Evolutionary conservation across 2,797 vertebrate genomes (phyloP).

Genomic region (Pseudochirops cupreus): DNA sequence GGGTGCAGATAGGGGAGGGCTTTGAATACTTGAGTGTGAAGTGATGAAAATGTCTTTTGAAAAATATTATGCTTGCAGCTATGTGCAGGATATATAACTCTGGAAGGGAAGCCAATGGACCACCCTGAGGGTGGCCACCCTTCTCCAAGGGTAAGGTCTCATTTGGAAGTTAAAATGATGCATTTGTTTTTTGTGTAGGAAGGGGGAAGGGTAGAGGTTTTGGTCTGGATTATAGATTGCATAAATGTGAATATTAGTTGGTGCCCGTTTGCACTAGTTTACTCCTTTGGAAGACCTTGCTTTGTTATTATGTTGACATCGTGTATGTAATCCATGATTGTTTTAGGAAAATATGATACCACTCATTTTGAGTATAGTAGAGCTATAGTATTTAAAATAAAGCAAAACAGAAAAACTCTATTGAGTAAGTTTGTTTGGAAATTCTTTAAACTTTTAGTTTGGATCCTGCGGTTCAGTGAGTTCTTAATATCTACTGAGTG

Average conservation of each 20-base stretch:
- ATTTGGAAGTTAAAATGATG: conserved; percentile 59
- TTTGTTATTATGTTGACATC: not conserved
- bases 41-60: not conserved
- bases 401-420: conserved; percentile 8
- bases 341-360: conserved; percentile 12
- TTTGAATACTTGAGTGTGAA: not conserved
- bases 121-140: conserved; percentile 28
- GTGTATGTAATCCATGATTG: not conserved
- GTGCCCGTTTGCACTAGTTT: not conserved
- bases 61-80: not conserved
- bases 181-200: conserved; percentile 27
- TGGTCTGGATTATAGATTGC: not conserved
- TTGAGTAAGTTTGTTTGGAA: conserved; percentile 36
- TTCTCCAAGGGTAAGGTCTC: conserved; percentile 49
- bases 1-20: not conserved
- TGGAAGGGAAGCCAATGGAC: not conserved
- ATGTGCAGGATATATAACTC: not conserved
- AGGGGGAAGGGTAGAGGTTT: not conserved
- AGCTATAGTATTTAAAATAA: not conserved
- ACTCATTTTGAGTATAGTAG: not conserved
- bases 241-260: not conserved
- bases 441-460: conserved; percentile 30
- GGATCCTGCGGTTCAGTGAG: not conserved
- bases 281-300: conserved; percentile 2
- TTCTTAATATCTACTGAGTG: not conserved